These are phyloP conservation scores for Galemys pyrenaicus DNA, from an alignment of 2,113 vertebrate species.

Conservation along the genomic window DNA sequence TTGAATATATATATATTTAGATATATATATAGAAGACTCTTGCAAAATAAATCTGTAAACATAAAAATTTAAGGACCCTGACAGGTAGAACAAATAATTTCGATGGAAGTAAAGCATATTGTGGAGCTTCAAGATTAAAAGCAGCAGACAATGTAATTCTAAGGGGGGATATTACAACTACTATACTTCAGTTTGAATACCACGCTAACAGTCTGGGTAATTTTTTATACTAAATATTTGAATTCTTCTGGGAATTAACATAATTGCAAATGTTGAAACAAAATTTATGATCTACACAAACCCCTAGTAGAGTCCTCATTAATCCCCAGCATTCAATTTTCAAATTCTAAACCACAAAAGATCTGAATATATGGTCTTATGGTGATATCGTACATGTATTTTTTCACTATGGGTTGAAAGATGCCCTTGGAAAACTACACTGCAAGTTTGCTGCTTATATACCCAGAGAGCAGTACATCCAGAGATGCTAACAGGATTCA, in stretches of 20 bases:
- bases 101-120: constrained; percentile 45
- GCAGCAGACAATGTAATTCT: constrained; percentile 63
- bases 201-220: constrained; percentile 12
- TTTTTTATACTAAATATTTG: constrained; percentile 69
- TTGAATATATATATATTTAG: no score
- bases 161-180: constrained; percentile 17
- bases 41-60: constrained; percentile 52
- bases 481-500: neutral
- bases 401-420: neutral
- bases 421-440: constrained; percentile 22
- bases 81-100: constrained; percentile 62
- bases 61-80: constrained; percentile 31
- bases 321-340: constrained; percentile 57
- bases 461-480: neutral
- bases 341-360: constrained; percentile 35
- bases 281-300: constrained; percentile 47
- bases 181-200: constrained; percentile 51
- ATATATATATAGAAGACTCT: neutral
- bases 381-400: neutral
- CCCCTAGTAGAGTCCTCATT: constrained; percentile 19
- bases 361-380: constrained; percentile 13
- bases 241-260: constrained; percentile 58
- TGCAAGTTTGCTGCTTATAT: neutral
- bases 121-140: constrained; percentile 16
- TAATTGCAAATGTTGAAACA: constrained; percentile 59